phyloP scores from a whole-genome alignment of 2,888 invertebrate species.

The Mamestra brassicae region DNA sequence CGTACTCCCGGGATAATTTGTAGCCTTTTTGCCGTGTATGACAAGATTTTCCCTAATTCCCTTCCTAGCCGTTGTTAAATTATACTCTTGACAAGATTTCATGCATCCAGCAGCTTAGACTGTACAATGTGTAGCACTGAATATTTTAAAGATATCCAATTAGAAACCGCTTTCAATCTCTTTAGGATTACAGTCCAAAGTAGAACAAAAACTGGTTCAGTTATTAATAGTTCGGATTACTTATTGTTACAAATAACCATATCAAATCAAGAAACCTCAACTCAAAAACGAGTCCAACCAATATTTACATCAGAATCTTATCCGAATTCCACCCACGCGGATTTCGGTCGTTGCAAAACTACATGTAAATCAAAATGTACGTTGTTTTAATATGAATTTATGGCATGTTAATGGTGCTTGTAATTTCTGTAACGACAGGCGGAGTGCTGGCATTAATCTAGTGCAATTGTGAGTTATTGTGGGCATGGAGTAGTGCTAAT shows the following conservation, averaged over 20 bases:
- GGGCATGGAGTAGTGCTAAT: slow-evolving; percentile 52
- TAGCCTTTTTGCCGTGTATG: too few species aligned
- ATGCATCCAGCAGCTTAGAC: too few species aligned
- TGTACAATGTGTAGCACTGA: too few species aligned
- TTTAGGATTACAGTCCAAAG: not conserved
- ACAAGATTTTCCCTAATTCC: too few species aligned
- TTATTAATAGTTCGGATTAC: not conserved
- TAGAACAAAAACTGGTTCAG: not conserved
- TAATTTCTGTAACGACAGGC: slow-evolving; percentile 62
- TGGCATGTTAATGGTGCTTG: slow-evolving; percentile 66
- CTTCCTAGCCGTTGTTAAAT: too few species aligned
- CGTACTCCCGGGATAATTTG: too few species aligned
- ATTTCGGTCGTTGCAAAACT: slow-evolving; percentile 59
- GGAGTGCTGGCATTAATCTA: slow-evolving; percentile 62
- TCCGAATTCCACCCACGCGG: slow-evolving; percentile 38
- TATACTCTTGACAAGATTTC: too few species aligned
- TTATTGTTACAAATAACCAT: not conserved
- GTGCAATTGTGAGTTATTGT: slow-evolving; percentile 72
- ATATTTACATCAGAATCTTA: slow-evolving; percentile 58
- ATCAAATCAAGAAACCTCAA: slow-evolving; percentile 11
- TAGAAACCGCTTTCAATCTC: not conserved
- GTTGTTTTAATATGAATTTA: slow-evolving; percentile 68
- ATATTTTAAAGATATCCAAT: not conserved
- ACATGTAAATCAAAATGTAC: slow-evolving; percentile 61
- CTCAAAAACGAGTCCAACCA: slow-evolving; percentile 23